phyloP scores from a whole-genome alignment of 2,888 invertebrate species.

The Autographa gamma region DNA sequence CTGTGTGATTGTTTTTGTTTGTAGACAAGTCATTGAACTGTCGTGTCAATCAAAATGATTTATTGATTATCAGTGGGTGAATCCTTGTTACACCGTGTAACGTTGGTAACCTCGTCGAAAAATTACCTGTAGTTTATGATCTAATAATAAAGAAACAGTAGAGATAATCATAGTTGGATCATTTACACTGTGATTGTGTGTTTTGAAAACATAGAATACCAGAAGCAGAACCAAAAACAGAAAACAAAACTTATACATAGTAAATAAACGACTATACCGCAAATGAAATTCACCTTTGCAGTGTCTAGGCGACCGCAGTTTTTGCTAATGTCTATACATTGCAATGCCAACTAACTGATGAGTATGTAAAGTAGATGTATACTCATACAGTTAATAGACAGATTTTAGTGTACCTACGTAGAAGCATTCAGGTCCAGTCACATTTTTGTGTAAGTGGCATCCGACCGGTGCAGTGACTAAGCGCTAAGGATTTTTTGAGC shows the following conservation, averaged over 20 bases:
- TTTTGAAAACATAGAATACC: conserved; percentile 6
- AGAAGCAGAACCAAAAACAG: neutral
- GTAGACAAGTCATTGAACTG: no score
- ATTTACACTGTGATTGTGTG: conserved; percentile 20
- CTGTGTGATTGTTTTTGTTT: no score
- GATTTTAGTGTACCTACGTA: neutral
- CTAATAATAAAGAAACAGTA: conserved; percentile 32
- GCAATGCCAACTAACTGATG: neutral
- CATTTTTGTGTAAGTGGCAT: neutral
- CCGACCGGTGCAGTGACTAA: neutral
- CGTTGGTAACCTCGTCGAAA: no score
- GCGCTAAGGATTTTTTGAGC: neutral
- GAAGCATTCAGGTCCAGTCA: neutral
- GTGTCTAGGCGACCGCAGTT: neutral
- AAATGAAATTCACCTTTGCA: neutral
- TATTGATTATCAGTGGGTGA: no score
- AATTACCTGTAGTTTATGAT: conserved; percentile 27
- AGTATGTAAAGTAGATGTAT: neutral
- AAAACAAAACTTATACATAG: no score
- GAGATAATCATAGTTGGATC: conserved; percentile 3
- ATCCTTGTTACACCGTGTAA: no score
- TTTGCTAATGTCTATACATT: neutral
- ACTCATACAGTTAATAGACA: neutral
- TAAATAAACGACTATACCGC: no score
- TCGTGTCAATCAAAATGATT: no score